Evolutionary conservation across 2,888 invertebrate species (phyloP).

Genomic region (Pristionchus fissidentatus): DNA sequence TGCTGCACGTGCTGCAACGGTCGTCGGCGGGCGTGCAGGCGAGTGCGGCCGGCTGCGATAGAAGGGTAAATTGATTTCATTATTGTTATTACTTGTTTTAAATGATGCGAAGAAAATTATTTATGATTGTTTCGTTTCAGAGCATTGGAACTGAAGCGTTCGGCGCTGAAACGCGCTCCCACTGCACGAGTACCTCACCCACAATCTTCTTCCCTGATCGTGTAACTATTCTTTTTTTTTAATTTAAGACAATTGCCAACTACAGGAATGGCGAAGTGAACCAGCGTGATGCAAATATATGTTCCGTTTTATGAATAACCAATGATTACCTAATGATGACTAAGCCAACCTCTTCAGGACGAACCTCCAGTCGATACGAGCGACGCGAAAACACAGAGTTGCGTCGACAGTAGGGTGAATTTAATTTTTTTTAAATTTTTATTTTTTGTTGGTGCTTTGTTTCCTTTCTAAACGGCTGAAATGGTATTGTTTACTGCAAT

Average conservation of each 20-base stretch:
- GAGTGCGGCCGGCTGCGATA: neutral
- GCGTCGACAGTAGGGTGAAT: constrained; percentile 24
- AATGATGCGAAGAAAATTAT: neutral
- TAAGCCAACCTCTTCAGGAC: too few relatives aligned
- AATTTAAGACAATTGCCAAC: too few relatives aligned
- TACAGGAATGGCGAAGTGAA: too few relatives aligned
- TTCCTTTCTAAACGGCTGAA: too few relatives aligned
- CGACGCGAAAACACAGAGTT: constrained; percentile 40
- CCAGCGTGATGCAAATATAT: neutral
- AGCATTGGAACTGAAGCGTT: constrained; percentile 21
- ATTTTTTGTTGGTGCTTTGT: too few relatives aligned
- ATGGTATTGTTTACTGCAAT: too few relatives aligned
- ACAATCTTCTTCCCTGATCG: neutral
- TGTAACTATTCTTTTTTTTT: too few relatives aligned
- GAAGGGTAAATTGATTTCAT: constrained; percentile 12
- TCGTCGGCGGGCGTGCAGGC: neutral
- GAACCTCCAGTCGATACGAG: neutral
- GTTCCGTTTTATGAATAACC: too few relatives aligned
- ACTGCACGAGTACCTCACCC: neutral
- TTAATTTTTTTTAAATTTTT: neutral
- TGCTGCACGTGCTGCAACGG: constrained; percentile 26
- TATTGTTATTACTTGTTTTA: neutral
- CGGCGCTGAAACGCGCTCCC: neutral
- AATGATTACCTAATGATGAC: too few relatives aligned
- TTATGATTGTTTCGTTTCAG: neutral